A percentile compares a stretch with the other conserved stretches of the same genome.
phyloP scores from a whole-genome alignment of 2,797 vertebrate species.

The Microctenopoma stevenorrisi region DNA sequence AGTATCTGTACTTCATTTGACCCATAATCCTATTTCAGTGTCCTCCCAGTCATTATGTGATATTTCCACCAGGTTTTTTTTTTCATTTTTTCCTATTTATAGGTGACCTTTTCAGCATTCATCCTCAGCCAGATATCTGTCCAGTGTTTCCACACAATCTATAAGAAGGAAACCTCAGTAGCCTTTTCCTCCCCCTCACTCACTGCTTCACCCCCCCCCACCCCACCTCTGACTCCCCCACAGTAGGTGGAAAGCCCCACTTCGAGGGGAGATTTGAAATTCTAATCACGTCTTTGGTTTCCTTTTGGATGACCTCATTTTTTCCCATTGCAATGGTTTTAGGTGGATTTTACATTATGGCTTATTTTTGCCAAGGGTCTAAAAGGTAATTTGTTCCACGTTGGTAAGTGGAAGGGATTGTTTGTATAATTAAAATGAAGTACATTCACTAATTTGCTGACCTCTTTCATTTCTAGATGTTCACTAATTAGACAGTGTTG shows the following conservation, averaged over 20 bases:
- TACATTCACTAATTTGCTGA: constrained; percentile 65
- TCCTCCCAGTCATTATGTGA: constrained; percentile 77
- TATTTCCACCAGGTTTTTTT: constrained; percentile 75
- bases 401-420: constrained; percentile 76
- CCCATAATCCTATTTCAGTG: constrained; percentile 74
- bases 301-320: constrained; percentile 88
- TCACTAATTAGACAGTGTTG: constrained; percentile 20
- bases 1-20: constrained; percentile 78
- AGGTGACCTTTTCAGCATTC: constrained; percentile 77
- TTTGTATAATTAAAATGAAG: constrained; percentile 81
- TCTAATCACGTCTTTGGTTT: constrained; percentile 89
- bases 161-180: constrained; percentile 76
- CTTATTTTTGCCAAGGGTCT: constrained; percentile 85
- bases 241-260: constrained; percentile 85
- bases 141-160: constrained; percentile 80
- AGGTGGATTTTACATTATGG: constrained; percentile 87
- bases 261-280: constrained; percentile 85
- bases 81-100: constrained; percentile 78
- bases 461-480: constrained; percentile 53
- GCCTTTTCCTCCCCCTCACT: constrained; percentile 66
- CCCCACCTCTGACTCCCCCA: constrained; percentile 48
- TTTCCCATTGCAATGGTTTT: constrained; percentile 85
- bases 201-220: constrained; percentile 11
- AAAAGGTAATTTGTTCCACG: constrained; percentile 87
- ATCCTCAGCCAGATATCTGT: constrained; percentile 75